phyloP scores from a whole-genome alignment of 2,797 vertebrate species.

The Pipistrellus kuhlii region DNA sequence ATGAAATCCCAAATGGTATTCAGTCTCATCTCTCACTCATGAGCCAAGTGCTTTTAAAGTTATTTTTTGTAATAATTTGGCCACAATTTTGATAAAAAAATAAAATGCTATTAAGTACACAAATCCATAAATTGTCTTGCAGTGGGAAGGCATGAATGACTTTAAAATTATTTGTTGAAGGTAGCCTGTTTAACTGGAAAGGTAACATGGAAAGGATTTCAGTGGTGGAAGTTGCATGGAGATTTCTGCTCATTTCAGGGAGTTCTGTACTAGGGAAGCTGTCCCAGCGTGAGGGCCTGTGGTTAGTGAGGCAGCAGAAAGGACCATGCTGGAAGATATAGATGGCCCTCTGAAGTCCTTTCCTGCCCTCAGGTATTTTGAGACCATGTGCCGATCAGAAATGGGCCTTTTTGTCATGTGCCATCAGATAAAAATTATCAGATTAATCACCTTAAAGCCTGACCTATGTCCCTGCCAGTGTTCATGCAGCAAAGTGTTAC shows the following conservation, averaged over 20 bases:
- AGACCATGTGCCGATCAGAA: neutral
- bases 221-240: neutral
- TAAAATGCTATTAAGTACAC: conserved; percentile 54
- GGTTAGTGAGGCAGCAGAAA: neutral
- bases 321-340: neutral
- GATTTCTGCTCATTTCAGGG: neutral
- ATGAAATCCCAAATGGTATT: conserved; percentile 1
- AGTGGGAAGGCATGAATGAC: neutral
- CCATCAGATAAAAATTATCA: neutral
- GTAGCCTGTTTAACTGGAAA: conserved; percentile 16
- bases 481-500: neutral
- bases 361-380: neutral
- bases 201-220: conserved; percentile 22
- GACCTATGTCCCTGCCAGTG: neutral
- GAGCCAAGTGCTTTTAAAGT: conserved; percentile 40
- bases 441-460: conserved; percentile 7
- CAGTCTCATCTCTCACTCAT: conserved; percentile 9
- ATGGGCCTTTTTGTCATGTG: conserved; percentile 38
- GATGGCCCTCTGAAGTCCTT: neutral
- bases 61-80: conserved; percentile 40
- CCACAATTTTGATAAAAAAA: conserved; percentile 48
- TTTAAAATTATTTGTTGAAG: conserved; percentile 54
- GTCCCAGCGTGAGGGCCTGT: neutral
- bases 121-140: conserved; percentile 38
- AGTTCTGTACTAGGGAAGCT: neutral